phyloP scores from a whole-genome alignment of 2,888 invertebrate genomes.

The Scaptomyza tumidula region DNA sequence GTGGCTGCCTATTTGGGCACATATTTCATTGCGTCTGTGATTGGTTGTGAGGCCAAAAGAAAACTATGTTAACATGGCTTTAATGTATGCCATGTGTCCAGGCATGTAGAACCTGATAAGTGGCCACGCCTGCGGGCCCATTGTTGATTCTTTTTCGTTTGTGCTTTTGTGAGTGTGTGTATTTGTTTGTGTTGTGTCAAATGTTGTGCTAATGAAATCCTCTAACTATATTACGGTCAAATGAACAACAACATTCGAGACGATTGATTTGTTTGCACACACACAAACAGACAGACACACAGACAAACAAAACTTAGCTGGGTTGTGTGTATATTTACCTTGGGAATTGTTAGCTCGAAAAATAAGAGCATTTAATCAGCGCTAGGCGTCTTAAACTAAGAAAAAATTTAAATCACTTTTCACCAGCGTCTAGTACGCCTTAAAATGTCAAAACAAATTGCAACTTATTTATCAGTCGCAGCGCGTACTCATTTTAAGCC shows the following conservation, averaged over 20 bases:
- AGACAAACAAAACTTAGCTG: constrained; percentile 7
- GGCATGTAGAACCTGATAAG: constrained; percentile 67
- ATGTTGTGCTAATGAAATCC: constrained; percentile 80
- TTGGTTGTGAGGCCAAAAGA: constrained; percentile 36
- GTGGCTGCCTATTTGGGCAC: constrained; percentile 45
- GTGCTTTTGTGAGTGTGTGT: constrained; percentile 13
- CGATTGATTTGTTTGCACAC: constrained; percentile 70
- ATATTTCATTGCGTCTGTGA: constrained; percentile 28
- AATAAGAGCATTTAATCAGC: constrained; percentile 72
- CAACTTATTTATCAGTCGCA: constrained; percentile 76
- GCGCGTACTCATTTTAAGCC: constrained; percentile 34
- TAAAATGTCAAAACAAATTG: constrained; percentile 80
- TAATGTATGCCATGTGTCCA: constrained; percentile 59
- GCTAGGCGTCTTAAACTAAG: constrained; percentile 66
- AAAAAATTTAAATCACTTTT: constrained; percentile 81
- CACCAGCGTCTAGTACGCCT: constrained; percentile 40
- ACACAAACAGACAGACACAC: background rate
- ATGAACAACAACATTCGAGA: constrained; percentile 62
- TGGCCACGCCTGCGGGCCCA: constrained; percentile 69
- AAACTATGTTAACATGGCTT: constrained; percentile 72
- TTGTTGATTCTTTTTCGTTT: constrained; percentile 61
- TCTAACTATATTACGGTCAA: constrained; percentile 69
- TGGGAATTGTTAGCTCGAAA: constrained; percentile 42
- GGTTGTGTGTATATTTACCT: constrained; percentile 53
- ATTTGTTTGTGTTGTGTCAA: constrained; percentile 70